phyloP scores from a whole-genome alignment of 2,797 vertebrate genomes.

The Meda fulgida region DNA sequence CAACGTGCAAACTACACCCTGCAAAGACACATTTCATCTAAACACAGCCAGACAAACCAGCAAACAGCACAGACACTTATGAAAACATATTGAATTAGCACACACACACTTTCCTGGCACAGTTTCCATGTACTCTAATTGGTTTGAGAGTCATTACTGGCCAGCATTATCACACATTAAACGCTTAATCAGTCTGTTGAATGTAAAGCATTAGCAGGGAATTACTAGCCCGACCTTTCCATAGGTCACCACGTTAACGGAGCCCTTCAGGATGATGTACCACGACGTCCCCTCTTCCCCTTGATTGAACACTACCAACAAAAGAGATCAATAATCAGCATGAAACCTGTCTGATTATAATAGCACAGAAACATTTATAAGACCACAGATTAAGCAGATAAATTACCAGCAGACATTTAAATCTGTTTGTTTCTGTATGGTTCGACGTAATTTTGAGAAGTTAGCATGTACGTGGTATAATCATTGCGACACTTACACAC shows the following conservation, averaged over 20 bases:
- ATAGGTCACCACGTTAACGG: conserved; percentile 98
- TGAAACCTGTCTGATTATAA: neutral
- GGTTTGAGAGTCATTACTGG: conserved; percentile 16
- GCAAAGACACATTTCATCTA: conserved; percentile 32
- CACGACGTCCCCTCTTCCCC: conserved; percentile 99
- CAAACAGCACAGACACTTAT: neutral
- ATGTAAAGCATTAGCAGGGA: neutral
- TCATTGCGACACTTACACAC: conserved; percentile 86
- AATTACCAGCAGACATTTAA: neutral
- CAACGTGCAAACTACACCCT: conserved; percentile 98
- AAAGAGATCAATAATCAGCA: conserved; percentile 25
- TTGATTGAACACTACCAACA: conserved; percentile 92
- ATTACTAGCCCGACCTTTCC: conserved; percentile 87
- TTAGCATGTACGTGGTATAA: neutral
- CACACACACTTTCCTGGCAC: conserved; percentile 4
- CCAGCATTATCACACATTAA: conserved; percentile 20
- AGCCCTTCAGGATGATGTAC: conserved; percentile 99
- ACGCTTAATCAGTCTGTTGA: conserved; percentile 2
- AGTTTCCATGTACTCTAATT: conserved; percentile 2
- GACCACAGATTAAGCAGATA: conserved; percentile 10
- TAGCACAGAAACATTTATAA: conserved; percentile 3
- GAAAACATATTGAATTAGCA: neutral
- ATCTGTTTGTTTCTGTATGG: neutral
- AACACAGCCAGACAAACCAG: neutral
- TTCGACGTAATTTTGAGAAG: neutral